Conservation (phyloP, 2,797 vertebrate species). For the Hipposideros larvatus region DNA sequence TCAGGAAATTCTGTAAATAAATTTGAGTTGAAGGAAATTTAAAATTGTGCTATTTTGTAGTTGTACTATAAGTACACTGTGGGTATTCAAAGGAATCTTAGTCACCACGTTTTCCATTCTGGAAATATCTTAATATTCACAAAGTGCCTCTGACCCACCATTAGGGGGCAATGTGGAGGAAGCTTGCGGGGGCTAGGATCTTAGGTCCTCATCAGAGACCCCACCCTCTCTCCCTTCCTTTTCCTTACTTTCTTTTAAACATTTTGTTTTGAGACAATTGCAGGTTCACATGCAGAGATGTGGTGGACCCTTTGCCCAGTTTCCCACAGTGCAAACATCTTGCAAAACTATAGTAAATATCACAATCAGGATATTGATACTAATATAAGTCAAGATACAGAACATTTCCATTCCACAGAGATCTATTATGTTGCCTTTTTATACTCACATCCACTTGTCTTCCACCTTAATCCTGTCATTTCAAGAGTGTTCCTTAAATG, state of each 20-base stretch:
- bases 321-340: background rate
- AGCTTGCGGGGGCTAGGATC: background rate
- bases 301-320: background rate
- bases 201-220: background rate
- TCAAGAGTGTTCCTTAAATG: background rate
- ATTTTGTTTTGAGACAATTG: background rate
- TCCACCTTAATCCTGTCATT: background rate
- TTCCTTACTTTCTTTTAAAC: background rate
- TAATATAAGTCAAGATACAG: background rate
- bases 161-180: background rate
- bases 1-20: background rate
- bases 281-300: background rate
- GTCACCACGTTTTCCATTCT: background rate
- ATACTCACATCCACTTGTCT: background rate
- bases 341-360: background rate
- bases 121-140: background rate
- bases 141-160: background rate
- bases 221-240: rapidly evolving
- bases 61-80: background rate
- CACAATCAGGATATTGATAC: background rate
- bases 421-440: background rate
- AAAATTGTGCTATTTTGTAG: background rate
- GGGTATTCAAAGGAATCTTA: background rate
- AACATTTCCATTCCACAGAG: background rate
- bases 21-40: background rate